A percentile compares a stretch with the other conserved stretches of the same genome.
Conservation (phyloP, 1,140 invertebrate genomes). For the Pogonus chalceus region DNA sequence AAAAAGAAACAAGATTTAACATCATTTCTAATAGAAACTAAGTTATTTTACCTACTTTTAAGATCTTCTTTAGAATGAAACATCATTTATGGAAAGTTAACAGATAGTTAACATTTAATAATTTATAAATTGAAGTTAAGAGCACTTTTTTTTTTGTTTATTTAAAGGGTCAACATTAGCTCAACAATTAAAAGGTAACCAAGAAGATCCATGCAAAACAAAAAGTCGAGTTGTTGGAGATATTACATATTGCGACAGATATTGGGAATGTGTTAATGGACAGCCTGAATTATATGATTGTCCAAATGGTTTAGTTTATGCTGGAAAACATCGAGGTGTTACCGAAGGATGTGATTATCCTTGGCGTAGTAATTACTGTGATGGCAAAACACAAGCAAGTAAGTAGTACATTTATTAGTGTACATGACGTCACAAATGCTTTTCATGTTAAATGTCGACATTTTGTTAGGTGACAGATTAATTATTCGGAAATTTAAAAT, state of each 20-base stretch:
- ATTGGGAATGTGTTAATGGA: conserved; percentile 73
- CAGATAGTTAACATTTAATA: too few species aligned
- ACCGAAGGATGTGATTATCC: conserved; percentile 83
- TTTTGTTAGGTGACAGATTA: background rate
- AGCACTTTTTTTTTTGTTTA: too few species aligned
- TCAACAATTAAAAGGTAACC: conserved; percentile 35
- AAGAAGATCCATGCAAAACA: conserved; percentile 67
- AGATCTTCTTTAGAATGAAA: too few species aligned
- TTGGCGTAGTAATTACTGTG: conserved; percentile 79
- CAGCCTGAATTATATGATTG: conserved; percentile 77
- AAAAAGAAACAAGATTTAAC: too few species aligned
- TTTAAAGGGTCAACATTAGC: conserved; percentile 17
- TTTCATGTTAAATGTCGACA: background rate
- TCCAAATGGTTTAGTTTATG: conserved; percentile 81
- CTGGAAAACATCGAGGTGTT: conserved; percentile 74
- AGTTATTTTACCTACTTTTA: too few species aligned
- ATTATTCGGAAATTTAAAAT: too few species aligned
- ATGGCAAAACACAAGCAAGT: conserved; percentile 63
- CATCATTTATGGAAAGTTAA: too few species aligned
- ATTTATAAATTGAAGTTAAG: too few species aligned
- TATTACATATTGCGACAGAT: conserved; percentile 74
- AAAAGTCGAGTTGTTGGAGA: conserved; percentile 65
- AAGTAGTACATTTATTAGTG: conserved; percentile 32
- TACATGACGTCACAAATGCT: too few species aligned
- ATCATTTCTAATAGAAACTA: too few species aligned